Percentiles rank a stretch among this genome's conserved stretches.
phyloP scores from a whole-genome alignment of 2,797 vertebrate genomes.

The Arvicola amphibius region DNA sequence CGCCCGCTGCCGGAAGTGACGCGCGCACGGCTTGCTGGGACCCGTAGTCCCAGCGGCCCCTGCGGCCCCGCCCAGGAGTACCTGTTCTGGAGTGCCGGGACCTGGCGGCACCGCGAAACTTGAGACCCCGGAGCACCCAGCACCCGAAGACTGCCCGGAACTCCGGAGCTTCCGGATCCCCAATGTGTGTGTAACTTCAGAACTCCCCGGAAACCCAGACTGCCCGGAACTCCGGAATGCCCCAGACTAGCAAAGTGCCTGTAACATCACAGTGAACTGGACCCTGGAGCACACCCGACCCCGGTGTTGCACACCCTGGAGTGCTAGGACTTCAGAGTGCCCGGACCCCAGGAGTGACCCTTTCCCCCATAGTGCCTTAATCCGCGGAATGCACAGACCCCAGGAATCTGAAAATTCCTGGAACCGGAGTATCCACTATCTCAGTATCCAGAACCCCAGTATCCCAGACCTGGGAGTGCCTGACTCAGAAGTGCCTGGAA shows the following conservation, averaged over 20 bases:
- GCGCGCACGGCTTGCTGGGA: slow-evolving; percentile 79
- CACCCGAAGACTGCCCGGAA: too few species aligned
- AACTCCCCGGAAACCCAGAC: not conserved
- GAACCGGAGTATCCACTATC: not conserved
- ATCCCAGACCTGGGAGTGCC: not conserved
- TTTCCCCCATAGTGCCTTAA: not conserved
- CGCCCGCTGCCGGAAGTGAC: slow-evolving; percentile 82
- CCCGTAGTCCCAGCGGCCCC: slow-evolving; percentile 71
- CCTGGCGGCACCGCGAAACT: not conserved
- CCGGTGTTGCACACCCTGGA: not conserved
- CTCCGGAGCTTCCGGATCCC: not conserved
- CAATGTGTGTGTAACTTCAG: not conserved
- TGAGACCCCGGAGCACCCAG: not conserved
- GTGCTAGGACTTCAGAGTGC: not conserved
- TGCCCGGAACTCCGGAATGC: not conserved
- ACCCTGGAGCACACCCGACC: not conserved
- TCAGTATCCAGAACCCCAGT: not conserved
- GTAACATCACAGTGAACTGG: not conserved
- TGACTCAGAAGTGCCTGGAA: not conserved
- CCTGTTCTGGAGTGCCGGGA: not conserved
- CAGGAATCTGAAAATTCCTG: not conserved
- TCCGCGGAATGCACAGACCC: not conserved
- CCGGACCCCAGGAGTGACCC: not conserved
- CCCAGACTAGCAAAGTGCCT: not conserved
- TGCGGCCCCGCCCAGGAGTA: not conserved